Evolutionary conservation across 2,113 vertebrate species (phyloP), one percentile per base, ranked within the genome.

Genomic region (Oreochromis tanganicae): DNA sequence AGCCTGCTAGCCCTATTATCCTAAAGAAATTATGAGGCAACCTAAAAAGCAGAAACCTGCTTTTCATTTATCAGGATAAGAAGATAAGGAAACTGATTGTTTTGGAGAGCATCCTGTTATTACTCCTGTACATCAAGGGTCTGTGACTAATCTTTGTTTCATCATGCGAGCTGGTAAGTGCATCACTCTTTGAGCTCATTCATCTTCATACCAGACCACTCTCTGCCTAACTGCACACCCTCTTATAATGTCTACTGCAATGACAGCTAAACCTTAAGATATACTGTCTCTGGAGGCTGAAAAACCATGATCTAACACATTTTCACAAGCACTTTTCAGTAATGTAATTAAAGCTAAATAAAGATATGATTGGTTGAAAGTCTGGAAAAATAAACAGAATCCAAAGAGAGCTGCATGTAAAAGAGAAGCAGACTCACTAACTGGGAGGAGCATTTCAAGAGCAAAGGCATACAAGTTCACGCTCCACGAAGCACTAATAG

Each of bases 401-500:
- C 16, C 4, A 48, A 13, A 38, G 7, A 68, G 48, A 19, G 10
- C 0, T 80, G 75, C 29, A 59, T 80, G 41, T 38, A 16, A 6
- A 54, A 24, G 54, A 85, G 27, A 19, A 87, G 46, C 41, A 32
- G 16, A 8, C 46, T 85, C 10, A 4, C 50, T 55, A 73, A 87
- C 82, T 57, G 38, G 81, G 68, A 84, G 32, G 68, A 82, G 46
- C 10, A 1, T 82, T 90, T 92, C 68, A 82, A 87, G 59, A 93
- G 88, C 59, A 86, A 92, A 91, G 61, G 81, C 73, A 89, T 82
- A 88, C 85, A 85, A 87, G 91, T 92, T 94, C 92, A 94, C 29
- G 89, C 91, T 92, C 91, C 88, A 91, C 90, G 56, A 91, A 93
- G 80, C 84, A 75, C 88, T 91, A 94, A 93, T 86, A 68, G 91